A percentile compares a stretch with the other conserved stretches of the same genome.
These are phyloP conservation scores for Pterois miles DNA, from an alignment of 2,797 vertebrate genomes.

Conservation along the genomic window DNA sequence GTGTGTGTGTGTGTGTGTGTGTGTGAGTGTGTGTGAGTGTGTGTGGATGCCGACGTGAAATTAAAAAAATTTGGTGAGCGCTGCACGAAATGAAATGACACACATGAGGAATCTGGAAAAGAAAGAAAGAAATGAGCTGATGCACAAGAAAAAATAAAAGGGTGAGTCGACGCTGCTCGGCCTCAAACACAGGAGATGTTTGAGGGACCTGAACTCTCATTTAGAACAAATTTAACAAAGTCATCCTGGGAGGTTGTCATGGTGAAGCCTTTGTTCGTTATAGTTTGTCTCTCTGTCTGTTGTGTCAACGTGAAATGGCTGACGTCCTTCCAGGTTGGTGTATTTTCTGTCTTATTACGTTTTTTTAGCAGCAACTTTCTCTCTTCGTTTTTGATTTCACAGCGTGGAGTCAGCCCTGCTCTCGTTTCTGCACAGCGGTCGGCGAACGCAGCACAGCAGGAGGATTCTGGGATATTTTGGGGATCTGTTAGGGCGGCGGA, in stretches of 20 bases:
- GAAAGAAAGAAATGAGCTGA: conserved; percentile 48
- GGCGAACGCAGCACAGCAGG: conserved; percentile 21
- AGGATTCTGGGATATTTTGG: conserved; percentile 36
- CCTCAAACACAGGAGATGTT: background rate
- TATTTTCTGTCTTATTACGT: background rate
- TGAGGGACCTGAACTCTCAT: background rate
- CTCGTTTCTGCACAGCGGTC: conserved; percentile 5
- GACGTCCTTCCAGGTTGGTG: background rate
- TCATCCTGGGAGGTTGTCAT: background rate
- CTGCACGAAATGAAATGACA: conserved; percentile 54
- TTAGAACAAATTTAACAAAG: conserved; percentile 17
- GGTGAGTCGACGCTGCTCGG: background rate
- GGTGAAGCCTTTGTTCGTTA: background rate
- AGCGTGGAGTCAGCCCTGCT: conserved; percentile 12
- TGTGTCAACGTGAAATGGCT: background rate
- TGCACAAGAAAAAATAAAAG: conserved; percentile 32
- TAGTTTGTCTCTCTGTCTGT: background rate
- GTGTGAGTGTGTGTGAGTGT: background rate
- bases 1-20: background rate
- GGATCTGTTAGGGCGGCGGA: background rate
- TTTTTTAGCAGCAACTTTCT: conserved; percentile 2
- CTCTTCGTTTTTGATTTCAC: background rate
- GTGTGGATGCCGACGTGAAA: background rate
- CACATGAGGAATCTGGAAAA: background rate
- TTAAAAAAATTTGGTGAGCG: background rate